phyloP scores from a whole-genome alignment of 2,113 vertebrate genomes.

The Lonchura striata region DNA sequence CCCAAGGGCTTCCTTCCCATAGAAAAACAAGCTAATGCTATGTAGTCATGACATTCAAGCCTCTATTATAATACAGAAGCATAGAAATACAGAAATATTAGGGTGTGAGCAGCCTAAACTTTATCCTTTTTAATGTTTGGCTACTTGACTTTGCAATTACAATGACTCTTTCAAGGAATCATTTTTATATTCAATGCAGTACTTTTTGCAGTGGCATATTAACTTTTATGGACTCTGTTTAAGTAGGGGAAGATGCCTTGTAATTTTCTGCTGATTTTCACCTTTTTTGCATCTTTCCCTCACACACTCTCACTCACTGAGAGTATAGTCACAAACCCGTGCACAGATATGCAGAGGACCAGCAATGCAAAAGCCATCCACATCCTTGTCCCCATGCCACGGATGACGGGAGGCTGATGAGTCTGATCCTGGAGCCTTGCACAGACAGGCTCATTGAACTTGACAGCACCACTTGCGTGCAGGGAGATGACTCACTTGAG shows the following conservation, averaged over 20 bases:
- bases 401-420: fast-evolving
- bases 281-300: background rate
- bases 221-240: background rate
- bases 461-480: background rate
- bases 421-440: background rate
- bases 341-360: background rate
- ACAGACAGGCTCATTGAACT: background rate
- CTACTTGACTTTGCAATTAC: background rate
- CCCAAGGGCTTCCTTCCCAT: background rate
- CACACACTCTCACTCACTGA: background rate
- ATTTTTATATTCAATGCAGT: background rate
- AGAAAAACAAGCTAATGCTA: background rate
- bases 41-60: background rate
- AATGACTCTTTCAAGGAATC: background rate
- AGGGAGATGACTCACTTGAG: background rate
- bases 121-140: background rate
- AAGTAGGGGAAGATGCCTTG: background rate
- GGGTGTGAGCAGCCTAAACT: background rate
- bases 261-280: background rate
- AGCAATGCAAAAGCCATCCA: background rate
- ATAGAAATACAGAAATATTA: background rate
- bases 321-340: background rate
- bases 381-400: background rate
- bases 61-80: background rate
- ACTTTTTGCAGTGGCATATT: fast-evolving